phyloP scores from a whole-genome alignment of 2,888 invertebrate genomes.

The Luperina testacea region DNA sequence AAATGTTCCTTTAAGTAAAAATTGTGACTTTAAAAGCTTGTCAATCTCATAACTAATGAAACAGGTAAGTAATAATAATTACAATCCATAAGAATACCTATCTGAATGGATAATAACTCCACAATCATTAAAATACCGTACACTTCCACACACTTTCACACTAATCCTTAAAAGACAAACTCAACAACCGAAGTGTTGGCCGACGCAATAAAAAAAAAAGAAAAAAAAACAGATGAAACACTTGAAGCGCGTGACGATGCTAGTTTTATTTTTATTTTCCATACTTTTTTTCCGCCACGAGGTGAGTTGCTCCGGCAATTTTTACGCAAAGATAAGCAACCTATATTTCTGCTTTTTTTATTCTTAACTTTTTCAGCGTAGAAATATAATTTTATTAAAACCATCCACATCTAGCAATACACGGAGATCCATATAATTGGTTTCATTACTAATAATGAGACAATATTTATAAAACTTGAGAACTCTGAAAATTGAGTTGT shows the following conservation, averaged over 20 bases:
- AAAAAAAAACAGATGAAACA: slow-evolving; percentile 1
- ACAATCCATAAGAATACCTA: no score
- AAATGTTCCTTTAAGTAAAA: no score
- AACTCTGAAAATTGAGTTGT: not conserved
- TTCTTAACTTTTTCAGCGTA: not conserved
- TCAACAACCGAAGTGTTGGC: slow-evolving; percentile 4
- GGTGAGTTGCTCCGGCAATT: slow-evolving; percentile 28
- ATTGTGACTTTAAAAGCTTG: no score
- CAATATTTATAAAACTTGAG: not conserved
- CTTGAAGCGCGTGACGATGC: slow-evolving; percentile 10
- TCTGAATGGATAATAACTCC: no score
- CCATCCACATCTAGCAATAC: not conserved
- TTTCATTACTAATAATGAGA: not conserved
- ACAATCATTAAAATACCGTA: not conserved
- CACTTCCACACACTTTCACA: not conserved
- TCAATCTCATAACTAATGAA: no score
- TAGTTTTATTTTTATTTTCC: slow-evolving; percentile 29
- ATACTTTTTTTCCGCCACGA: slow-evolving; percentile 25
- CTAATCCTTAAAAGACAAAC: not conserved
- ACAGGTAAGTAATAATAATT: no score
- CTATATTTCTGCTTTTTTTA: slow-evolving; percentile 9
- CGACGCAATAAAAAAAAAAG: not conserved
- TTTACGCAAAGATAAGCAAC: slow-evolving; percentile 45
- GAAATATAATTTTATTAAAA: slow-evolving; percentile 9
- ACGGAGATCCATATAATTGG: not conserved